phyloP scores from a whole-genome alignment of 2,888 invertebrate species.

The Hydropsyche betteni region DNA sequence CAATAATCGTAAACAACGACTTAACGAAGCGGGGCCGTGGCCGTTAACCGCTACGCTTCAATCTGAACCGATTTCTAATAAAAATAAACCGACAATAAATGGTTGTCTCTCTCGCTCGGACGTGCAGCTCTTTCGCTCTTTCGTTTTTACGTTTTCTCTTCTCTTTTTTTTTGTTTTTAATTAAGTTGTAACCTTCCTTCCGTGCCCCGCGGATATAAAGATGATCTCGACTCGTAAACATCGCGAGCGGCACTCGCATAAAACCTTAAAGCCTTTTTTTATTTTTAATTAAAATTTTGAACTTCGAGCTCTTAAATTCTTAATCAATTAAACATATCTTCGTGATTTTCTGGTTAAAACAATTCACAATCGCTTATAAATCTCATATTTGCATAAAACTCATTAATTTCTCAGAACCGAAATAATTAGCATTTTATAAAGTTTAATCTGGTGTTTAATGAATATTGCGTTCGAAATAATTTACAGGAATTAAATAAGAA shows the following conservation, averaged over 20 bases:
- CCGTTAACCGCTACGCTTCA: constrained; percentile 37
- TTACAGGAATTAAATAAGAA: constrained; percentile 33
- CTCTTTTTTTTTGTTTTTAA: constrained; percentile 38
- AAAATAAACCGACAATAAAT: constrained; percentile 25
- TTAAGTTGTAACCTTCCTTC: constrained; percentile 46
- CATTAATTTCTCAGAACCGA: neutral
- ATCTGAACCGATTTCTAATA: constrained; percentile 38
- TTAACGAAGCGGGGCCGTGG: constrained; percentile 41
- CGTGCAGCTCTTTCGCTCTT: neutral
- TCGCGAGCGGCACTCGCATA: constrained; percentile 24
- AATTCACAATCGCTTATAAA: neutral
- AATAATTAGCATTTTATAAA: neutral
- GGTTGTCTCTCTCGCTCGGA: neutral
- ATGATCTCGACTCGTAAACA: constrained; percentile 41
- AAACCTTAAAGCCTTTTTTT: constrained; percentile 12
- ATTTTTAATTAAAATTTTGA: constrained; percentile 34
- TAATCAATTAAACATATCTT: constrained; percentile 27
- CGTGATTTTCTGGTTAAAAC: neutral
- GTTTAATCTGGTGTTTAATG: neutral
- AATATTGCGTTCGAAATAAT: constrained; percentile 30
- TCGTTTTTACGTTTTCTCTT: neutral
- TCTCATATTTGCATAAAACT: neutral
- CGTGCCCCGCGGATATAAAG: constrained; percentile 44
- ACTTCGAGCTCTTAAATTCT: constrained; percentile 30
- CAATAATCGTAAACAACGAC: constrained; percentile 48